Evolutionary conservation across 1,140 invertebrate genomes (phyloP), one percentile per base, ranked within the genome.

Genomic region (Calycopis cecrops): DNA sequence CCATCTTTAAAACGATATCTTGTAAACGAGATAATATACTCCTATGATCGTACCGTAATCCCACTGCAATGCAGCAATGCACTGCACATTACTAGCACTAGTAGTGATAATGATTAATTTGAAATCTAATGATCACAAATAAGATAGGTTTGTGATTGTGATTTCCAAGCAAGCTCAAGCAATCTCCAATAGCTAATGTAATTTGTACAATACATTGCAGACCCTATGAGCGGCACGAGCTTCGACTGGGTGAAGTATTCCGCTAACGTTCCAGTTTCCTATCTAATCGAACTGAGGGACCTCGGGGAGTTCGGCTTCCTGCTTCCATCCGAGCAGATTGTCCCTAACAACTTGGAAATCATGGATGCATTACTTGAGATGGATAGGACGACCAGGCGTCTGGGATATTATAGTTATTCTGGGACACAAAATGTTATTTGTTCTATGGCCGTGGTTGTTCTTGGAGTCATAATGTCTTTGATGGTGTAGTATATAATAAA

Each of bases 171-270:
- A n/a, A n/a, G n/a, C n/a, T n/a, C n/a, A 51, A 34, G 14, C 18
- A 47, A 9, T 18, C 28, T 55, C 14, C n/a, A 21, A 18, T 34
- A 53, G 35, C 37, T 52, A 12, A 7, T 35, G 28, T 35, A 16
- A 44, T 44, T 44, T 16, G 12, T 44, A 34, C 10, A 21, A 33
- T 58, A 12, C 48, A 28, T 71, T 67, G 38, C 62, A 90, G 88
- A 89, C 64, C 65, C 72, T 50, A 88, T 89, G 40, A 88, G 87
- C n/a, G 89, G 89, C 3, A 78, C 85, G 9, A 93, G 92, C 14
- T 89, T 93, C 48, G 95, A 96, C 65, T 95, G 93, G 92, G 93
- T 93, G 3, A 93, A 93, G 69, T 88, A 88, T 17, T 87, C 65
- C 2, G 88, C 90, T 9, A 88, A 89, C 57, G 90, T 93, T 0